Base-by-base conservation (phyloP, 1,140 invertebrate genomes). In the Lithobius niger region DNA sequence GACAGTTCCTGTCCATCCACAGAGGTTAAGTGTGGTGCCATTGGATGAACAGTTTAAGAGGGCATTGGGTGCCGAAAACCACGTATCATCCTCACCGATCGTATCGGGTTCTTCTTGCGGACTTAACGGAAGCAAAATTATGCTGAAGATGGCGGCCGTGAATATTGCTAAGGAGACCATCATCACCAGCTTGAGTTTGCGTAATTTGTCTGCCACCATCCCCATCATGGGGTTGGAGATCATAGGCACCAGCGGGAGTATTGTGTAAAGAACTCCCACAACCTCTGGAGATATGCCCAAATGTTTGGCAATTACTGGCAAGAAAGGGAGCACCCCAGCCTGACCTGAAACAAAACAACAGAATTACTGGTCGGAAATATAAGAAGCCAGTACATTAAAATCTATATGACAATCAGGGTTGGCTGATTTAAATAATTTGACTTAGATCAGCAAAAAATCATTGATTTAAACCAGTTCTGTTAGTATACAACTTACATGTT, bases 311-410 rank as follows among this genome's bases (percentile, higher is more conserved):
- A 65, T 67, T 1, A 70, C 54, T 3, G 66, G 53, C n/a, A 72
- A 60, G 57, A 67, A 73, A 16, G 71, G 69, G 24, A 73, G 44
- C 6, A 73, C 58, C 50, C 62, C 65, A 24, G 67, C 67, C 44
- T 69, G 52, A 51, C 52, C 67, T 69, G 61, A 6, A 62, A 65
- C 15, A 19, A 45, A 45, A n/a, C n/a, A n/a, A n/a, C n/a, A n/a
- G n/a, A n/a, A n/a, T n/a, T n/a, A n/a, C n/a, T n/a, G 53, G 31
- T 1, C 50, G 51, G 45, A 54, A 60, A 56, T 57, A 60, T 16
- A 60, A 26, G 26, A 42, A 45, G 26, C n/a, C n/a, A n/a, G n/a
- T n/a, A n/a, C n/a, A n/a, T n/a, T n/a, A n/a, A n/a, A n/a, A n/a
- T n/a, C n/a, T n/a, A n/a, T n/a, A n/a, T n/a, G n/a, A n/a, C n/a